A percentile compares a stretch with the other conserved stretches of the same genome.
phyloP scores from a whole-genome alignment of 92 coral and sea anemone genomes.

The Paragorgia papillata region DNA sequence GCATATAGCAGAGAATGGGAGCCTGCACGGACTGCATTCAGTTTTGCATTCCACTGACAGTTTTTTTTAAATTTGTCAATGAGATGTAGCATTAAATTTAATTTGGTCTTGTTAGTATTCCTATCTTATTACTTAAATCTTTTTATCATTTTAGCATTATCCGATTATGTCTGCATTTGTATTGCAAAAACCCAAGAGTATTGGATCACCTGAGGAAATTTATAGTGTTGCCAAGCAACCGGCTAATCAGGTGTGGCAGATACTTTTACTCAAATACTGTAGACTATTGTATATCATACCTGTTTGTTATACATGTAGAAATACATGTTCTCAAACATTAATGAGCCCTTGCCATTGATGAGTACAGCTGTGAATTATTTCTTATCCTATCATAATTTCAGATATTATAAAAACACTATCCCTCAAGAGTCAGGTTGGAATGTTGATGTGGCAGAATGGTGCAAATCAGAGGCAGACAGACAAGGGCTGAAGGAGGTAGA shows the following conservation, averaged over 20 bases:
- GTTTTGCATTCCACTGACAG: too few relatives aligned
- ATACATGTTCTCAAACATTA: too few relatives aligned
- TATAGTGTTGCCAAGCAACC: constrained; percentile 15
- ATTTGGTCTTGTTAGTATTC: too few relatives aligned
- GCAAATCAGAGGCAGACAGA: constrained; percentile 35
- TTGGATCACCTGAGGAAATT: constrained; percentile 3
- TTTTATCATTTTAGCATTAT: constrained; percentile 6
- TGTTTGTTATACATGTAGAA: too few relatives aligned
- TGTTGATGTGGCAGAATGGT: constrained; percentile 30
- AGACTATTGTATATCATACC: too few relatives aligned
- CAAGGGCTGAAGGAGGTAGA: background rate
- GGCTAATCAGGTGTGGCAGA: constrained; percentile 11
- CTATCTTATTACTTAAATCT: too few relatives aligned
- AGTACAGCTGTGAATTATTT: background rate
- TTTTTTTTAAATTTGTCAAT: too few relatives aligned
- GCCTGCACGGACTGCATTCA: too few relatives aligned
- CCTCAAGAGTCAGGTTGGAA: constrained; percentile 31
- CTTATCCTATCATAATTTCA: background rate
- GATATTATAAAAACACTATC: constrained; percentile 16
- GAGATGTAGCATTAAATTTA: too few relatives aligned
- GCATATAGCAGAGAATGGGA: too few relatives aligned
- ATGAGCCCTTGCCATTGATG: too few relatives aligned
- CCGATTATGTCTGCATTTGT: constrained; percentile 14
- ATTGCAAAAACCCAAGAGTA: constrained; percentile 23
- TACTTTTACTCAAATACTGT: background rate